A percentile compares a stretch with the other conserved stretches of the same genome.
Evolutionary conservation across 2,797 vertebrate species (phyloP).

Genomic region (Stomatorhinus walkeri): DNA sequence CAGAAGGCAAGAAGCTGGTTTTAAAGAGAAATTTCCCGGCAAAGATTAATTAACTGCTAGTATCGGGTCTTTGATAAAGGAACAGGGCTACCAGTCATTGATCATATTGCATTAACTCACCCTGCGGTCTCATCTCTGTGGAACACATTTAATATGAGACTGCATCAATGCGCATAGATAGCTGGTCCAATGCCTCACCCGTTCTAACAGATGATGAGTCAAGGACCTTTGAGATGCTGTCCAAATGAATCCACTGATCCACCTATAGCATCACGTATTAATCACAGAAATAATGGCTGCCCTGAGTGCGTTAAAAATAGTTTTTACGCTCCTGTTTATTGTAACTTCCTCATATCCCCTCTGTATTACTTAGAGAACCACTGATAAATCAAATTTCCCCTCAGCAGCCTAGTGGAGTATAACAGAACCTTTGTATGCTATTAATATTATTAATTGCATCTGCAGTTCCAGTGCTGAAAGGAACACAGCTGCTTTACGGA

Average conservation of each 20-base stretch:
- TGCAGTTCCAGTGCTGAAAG: background rate
- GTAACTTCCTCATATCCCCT: constrained; percentile 9
- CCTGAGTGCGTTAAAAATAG: constrained; percentile 1
- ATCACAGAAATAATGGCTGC: background rate
- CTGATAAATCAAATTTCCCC: constrained; percentile 11
- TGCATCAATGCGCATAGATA: background rate
- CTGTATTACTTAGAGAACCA: background rate
- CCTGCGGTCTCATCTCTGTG: background rate
- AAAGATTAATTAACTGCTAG: constrained; percentile 13
- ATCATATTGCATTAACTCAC: background rate
- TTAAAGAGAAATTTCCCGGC: background rate
- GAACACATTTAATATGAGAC: background rate
- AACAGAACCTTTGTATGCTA: background rate
- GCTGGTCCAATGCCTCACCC: background rate
- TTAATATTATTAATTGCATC: constrained; percentile 14
- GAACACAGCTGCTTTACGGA: background rate
- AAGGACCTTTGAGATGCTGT: background rate
- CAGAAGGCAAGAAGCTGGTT: background rate
- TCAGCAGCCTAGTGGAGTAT: background rate
- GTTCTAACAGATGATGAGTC: background rate
- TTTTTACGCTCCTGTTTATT: background rate
- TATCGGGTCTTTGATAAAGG: background rate
- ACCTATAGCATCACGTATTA: background rate
- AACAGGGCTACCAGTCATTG: background rate
- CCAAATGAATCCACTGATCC: background rate